Base-by-base conservation (phyloP, 2,888 invertebrate species). In the Pterostichus madidus region DNA sequence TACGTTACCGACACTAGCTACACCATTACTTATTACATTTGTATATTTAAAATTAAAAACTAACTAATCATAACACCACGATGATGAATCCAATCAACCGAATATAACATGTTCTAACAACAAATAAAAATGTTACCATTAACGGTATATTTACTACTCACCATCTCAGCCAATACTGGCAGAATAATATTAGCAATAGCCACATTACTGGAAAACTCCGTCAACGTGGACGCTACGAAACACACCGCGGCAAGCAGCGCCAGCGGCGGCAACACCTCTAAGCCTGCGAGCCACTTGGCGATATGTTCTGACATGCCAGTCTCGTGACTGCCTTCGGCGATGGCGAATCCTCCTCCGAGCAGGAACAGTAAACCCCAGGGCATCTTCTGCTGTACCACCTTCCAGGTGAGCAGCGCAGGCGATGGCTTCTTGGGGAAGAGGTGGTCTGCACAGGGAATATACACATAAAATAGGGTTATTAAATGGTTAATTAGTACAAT, bases 291-390 rank as follows among this genome's bases (percentile, higher is more conserved):
- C 5, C 94, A 93, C 0, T 92, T 89, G 0, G 97, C 97, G 84
- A 98, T 93, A 91, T 95, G 92, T 6, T 90, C 87, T 0, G 97
- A 96, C 87, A 98, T 93, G 0, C 95, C 95, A 0, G 96, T 96
- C 7, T 91, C 93, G 86, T 95, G 94, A 86, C 96, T 96, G 84
- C 96, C 98, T 84, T 96, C 95, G 0, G 98, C 97, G 83, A 98
- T 92, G 0, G 98, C 97, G 89, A 98, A 98, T 0, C 98, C 98
- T 39, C 98, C 98, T 64, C 97, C 97, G 77, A 98, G 92, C 75
- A 98, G 92, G 87, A 98, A 94, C 32, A 98, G 93, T 4, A 98
- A 92, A 64, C 97, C 96, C 98, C 98, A 98, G 4, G 97, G 97
- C 86, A 97, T 93, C 88, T 96, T 96, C 79, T 95, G 93, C 87